Percentiles rank a stretch among this genome's conserved stretches.
Conservation (phyloP, 2,888 invertebrate species). For the Trichogramma evanescens region DNA sequence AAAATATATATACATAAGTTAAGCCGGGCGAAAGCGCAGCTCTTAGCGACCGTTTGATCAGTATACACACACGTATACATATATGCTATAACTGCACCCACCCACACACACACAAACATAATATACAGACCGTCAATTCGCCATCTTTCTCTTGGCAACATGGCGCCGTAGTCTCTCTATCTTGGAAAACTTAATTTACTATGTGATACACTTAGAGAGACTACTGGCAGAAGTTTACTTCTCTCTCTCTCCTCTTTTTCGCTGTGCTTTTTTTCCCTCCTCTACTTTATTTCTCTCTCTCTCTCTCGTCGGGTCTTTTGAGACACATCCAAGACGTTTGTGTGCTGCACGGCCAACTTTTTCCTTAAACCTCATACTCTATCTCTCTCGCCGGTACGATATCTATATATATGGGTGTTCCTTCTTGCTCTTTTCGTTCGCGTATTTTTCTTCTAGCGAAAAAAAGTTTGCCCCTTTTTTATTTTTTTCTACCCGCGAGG, state of each 20-base stretch:
- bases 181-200: conserved; percentile 46
- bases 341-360: conserved; percentile 9
- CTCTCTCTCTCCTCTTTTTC: conserved; percentile 20
- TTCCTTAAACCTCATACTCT: neutral
- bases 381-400: neutral
- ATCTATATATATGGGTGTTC: too few species aligned
- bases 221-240: conserved; percentile 27
- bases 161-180: conserved; percentile 17
- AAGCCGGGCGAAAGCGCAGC: conserved; percentile 44
- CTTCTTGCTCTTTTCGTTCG: too few species aligned
- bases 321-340: conserved; percentile 45
- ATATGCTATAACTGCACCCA: too few species aligned
- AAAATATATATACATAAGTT: conserved; percentile 37
- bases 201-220: conserved; percentile 46
- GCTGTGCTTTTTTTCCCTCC: too few species aligned
- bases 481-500: neutral
- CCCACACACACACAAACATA: too few species aligned
- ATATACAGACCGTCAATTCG: too few species aligned
- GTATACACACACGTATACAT: conserved; percentile 38
- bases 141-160: neutral
- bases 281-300: too few species aligned
- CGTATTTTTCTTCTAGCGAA: neutral
- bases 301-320: conserved; percentile 26
- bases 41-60: conserved; percentile 48
- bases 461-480: neutral